phyloP scores from a whole-genome alignment of 2,113 vertebrate species.

The Pygoscelis antarcticus region DNA sequence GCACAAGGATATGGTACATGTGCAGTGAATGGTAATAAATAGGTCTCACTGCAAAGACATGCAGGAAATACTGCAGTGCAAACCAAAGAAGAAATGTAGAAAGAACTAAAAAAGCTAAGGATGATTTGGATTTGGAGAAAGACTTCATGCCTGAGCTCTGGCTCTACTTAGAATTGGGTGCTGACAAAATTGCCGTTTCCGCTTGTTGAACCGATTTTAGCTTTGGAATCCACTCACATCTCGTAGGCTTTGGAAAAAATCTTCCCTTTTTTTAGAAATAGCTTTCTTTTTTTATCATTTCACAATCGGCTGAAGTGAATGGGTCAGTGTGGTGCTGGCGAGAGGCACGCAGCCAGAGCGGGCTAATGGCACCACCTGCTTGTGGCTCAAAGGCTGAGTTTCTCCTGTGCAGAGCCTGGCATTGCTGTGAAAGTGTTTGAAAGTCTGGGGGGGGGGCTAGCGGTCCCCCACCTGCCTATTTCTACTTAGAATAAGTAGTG shows the following conservation, averaged over 20 bases:
- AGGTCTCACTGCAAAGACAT: not conserved
- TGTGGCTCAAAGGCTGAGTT: not conserved
- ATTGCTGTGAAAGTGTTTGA: accelerated
- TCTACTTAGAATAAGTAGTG: accelerated
- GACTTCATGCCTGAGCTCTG: not conserved
- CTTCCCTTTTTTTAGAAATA: not conserved
- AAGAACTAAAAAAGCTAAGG: not conserved
- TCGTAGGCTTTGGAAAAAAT: not conserved
- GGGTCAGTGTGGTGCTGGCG: not conserved
- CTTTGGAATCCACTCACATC: not conserved
- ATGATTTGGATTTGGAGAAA: not conserved
- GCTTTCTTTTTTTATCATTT: not conserved
- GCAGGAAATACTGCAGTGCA: not conserved
- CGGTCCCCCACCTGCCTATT: not conserved
- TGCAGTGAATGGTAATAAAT: not conserved
- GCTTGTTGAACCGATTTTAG: not conserved
- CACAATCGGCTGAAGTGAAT: not conserved
- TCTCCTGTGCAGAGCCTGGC: not conserved
- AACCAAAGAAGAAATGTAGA: not conserved
- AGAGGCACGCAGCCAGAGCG: not conserved
- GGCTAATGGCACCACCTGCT: conserved; percentile 22
- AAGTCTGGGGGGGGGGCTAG: not conserved
- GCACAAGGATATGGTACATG: accelerated
- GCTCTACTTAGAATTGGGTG: not conserved
- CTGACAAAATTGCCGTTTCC: not conserved